phyloP scores from a whole-genome alignment of 37 sponge, comb jelly and placozoan species.

The Tethya wilhelma region DNA sequence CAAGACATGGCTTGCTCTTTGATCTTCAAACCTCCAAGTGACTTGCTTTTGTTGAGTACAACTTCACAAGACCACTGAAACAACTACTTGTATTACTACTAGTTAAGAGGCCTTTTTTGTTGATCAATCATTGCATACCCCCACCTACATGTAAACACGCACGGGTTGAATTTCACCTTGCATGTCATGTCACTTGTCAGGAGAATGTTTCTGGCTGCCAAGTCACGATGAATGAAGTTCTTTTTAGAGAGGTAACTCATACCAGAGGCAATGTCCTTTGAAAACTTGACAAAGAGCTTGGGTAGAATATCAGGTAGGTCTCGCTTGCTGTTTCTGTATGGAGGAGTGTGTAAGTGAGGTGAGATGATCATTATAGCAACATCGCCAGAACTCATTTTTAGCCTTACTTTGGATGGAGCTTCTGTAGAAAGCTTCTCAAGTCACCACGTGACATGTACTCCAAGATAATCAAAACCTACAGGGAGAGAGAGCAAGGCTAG shows the following conservation, averaged over 20 bases:
- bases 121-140: too few relatives aligned
- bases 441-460: constrained; percentile 67
- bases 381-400: background rate
- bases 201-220: constrained; percentile 61
- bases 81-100: too few relatives aligned
- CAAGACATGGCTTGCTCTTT: too few relatives aligned
- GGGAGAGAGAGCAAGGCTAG: constrained; percentile 1
- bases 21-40: too few relatives aligned
- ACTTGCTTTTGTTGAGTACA: too few relatives aligned
- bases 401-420: constrained; percentile 38
- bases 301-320: constrained; percentile 25
- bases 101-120: too few relatives aligned
- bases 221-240: constrained; percentile 57
- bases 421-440: constrained; percentile 52
- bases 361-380: background rate
- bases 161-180: too few relatives aligned
- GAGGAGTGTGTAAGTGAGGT: background rate
- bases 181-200: constrained; percentile 51
- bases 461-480: constrained; percentile 60
- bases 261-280: constrained; percentile 53
- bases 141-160: too few relatives aligned
- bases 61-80: too few relatives aligned
- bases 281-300: constrained; percentile 43
- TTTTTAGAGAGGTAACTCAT: constrained; percentile 61
- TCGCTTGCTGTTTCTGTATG: constrained; percentile 18